Conservation (phyloP, 2,888 invertebrate species). For the Pecten maximus region DNA sequence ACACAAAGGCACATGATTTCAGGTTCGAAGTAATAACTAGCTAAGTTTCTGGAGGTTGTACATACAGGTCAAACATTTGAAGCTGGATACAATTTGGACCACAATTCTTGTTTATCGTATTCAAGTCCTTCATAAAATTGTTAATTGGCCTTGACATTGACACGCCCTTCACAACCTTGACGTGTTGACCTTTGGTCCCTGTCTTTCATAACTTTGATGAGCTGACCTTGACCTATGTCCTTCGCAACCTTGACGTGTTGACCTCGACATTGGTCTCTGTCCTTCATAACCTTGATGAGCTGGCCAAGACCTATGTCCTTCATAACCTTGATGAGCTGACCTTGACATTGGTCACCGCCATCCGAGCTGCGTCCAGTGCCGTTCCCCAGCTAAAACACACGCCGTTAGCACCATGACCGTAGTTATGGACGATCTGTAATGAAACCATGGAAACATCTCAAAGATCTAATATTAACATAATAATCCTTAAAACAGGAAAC, state of each 20-base stretch:
- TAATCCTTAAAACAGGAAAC: too few relatives aligned
- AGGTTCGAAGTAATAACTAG: too few relatives aligned
- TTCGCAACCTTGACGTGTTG: background rate
- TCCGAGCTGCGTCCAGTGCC: conserved; percentile 87
- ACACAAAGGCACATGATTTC: too few relatives aligned
- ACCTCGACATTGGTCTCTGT: background rate
- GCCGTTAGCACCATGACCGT: conserved; percentile 97
- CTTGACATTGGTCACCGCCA: background rate
- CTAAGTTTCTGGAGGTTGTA: too few relatives aligned
- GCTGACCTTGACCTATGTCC: too few relatives aligned
- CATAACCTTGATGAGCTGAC: background rate
- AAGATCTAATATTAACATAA: too few relatives aligned
- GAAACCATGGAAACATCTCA: conserved; percentile 36
- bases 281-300: background rate
- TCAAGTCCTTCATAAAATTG: too few relatives aligned
- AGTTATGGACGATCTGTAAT: conserved; percentile 91
- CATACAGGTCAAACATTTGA: too few relatives aligned
- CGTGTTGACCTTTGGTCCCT: background rate
- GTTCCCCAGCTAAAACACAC: conserved; percentile 95
- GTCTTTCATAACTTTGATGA: background rate
- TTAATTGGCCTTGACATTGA: too few relatives aligned
- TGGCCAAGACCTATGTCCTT: background rate
- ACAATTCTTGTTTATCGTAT: too few relatives aligned
- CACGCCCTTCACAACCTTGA: too few relatives aligned
- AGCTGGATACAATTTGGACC: too few relatives aligned